Evolutionary conservation across 2,113 vertebrate genomes (phyloP), one percentile per base, ranked within the genome.

Genomic region (Procavia capensis): DNA sequence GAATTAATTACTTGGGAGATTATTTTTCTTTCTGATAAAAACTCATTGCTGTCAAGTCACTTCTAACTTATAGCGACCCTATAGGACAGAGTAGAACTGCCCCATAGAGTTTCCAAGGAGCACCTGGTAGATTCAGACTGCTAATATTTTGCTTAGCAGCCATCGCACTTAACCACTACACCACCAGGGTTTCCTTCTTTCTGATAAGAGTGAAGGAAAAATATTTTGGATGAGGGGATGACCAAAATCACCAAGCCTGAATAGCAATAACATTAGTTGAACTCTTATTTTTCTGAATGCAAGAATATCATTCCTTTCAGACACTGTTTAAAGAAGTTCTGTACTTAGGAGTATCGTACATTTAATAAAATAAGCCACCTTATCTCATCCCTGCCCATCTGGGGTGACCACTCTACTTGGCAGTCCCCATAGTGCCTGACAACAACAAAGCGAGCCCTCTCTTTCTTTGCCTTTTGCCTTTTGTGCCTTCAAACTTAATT

Each of bases 1-100:
- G 39, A 85, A 54, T 39, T 34, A 54, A 57, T 41, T 82, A 47
- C 0, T 0, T 61, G 22, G 74, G 81, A 90, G 91, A 29, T 80
- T 90, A 66, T 43, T 75, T 78, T 93, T 87, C 50, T 89, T 54
- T 90, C 22, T n/a, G n/a, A n/a, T n/a, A n/a, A n/a, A n/a, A n/a
- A n/a, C n/a, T n/a, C n/a, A n/a, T n/a, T n/a, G n/a, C n/a, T n/a
- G n/a, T n/a, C n/a, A n/a, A n/a, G n/a, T n/a, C n/a, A n/a, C n/a
- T n/a, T n/a, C n/a, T n/a, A n/a, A n/a, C n/a, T n/a, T n/a, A n/a
- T n/a, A n/a, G n/a, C n/a, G n/a, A n/a, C n/a, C n/a, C n/a, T n/a
- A n/a, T n/a, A n/a, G n/a, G n/a, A n/a, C n/a, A n/a, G n/a, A n/a
- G n/a, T n/a, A n/a, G n/a, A n/a, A n/a, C n/a, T n/a, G n/a, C n/a